Base-by-base conservation (phyloP, 2,888 invertebrate genomes). In the Ornithoptera alexandrae region DNA sequence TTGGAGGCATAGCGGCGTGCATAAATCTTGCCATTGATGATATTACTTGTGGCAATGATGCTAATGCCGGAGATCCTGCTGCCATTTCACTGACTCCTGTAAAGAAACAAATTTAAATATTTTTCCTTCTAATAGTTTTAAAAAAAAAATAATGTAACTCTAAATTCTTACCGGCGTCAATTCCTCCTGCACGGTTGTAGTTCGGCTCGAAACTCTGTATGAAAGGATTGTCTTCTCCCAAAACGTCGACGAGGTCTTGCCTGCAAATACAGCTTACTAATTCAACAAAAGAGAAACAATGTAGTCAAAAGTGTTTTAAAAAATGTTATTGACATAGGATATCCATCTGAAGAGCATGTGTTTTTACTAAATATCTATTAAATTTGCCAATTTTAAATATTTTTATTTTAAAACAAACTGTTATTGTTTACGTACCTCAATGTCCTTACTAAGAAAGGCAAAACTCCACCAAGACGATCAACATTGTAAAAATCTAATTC, bases 381-480 rank as follows among this genome's bases (percentile, higher is more conserved):
- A 46, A 46, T 46, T 46, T 46, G 10, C 1, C 10, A 15, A 46
- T 15, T 46, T 2, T 15, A 46, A 46, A 15, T 10, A 15, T 15
- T 8, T 46, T 46, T 46, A 46, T 46, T 46, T 46, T 46, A 46
- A 30, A 22, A 12, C 3, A 12, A 46, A 46, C 4, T 46, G 12
- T 0, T 46, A 17, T 2, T 46, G 15, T 46, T 46, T 46, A 17
- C 12, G 15, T 46, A 90, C 85, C 93, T 87, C 76, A 94, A 88
- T 2, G 93, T 93, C 78, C 95, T 94, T 58, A 94, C 94, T 0
- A 96, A 84, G 78, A 95, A 95, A 0, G 95, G 95, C 60, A 95
- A 83, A 0, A 96, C 93, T 7, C 96, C 96, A 5, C 96, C 96
- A 63, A 96, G 89, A 65, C 96, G 91, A 77, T 95, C 95, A 6